Evolutionary conservation across 2,888 invertebrate species (phyloP), one percentile per base, ranked within the genome.

Genomic region (Nesidiocoris tenuis): DNA sequence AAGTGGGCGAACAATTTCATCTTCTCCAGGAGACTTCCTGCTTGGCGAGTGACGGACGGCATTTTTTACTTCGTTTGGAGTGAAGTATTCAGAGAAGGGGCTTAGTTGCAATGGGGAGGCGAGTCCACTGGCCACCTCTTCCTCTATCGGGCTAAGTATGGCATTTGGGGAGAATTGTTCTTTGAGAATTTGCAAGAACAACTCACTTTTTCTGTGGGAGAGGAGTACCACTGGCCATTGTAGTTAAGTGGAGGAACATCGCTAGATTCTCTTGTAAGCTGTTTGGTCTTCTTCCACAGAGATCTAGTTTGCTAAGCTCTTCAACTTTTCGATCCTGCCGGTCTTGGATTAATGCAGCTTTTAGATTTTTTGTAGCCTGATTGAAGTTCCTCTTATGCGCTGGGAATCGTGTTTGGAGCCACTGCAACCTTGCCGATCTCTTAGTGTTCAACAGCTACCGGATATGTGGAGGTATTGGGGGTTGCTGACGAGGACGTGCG

Each of bases 1-100:
- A 39, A 61, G 61, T 59, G 23, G 54, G 17, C 61, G 57, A 19
- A 24, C 22, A 16, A 71, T 71, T 24, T 22, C 9, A 18, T 71
- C 71, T 9, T 24, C 18, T 2, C 61, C 72, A 1, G 72, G 61
- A 2, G 72, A 72, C 61, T 72, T 72, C 25, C 61, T 72, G 25
- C 61, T 72, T 25, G 16, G 61, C 2, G 25, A 21, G 12, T 19
- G 59, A 16, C 25, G 7, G 12, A 72, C 61, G 61, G 25, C 54
- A 2, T 71, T 23, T 17, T 61, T 7, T 9, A 61, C 61, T 23
- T 61, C 39, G 9, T 1, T 1, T 71, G 71, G 21, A 19, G 19
- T 9, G 71, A 61, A 61, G 61, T 55, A 71, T 12, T 61, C 23
- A 24, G 23, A 24, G 18, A 70, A 18, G 5, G 59, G 25, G 7